These are phyloP conservation scores for Oithona nana DNA, from an alignment of 2,888 invertebrate genomes.

Conservation along the genomic window DNA sequence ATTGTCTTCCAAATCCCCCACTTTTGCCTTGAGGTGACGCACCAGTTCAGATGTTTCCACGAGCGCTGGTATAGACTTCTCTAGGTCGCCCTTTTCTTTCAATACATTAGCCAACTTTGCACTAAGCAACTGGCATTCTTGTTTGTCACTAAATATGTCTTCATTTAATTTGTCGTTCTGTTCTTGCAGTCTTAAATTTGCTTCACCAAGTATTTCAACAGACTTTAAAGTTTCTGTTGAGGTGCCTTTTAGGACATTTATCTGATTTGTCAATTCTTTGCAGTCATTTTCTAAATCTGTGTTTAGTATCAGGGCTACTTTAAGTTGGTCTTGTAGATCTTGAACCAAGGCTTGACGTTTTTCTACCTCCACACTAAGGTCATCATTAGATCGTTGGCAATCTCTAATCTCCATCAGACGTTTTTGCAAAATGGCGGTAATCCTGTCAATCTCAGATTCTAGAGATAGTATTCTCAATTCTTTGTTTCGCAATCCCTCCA, in stretches of 20 bases:
- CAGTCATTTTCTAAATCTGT: background rate
- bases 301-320: background rate
- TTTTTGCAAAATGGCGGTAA: background rate
- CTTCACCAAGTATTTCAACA: background rate
- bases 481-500: background rate
- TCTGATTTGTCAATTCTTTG: background rate
- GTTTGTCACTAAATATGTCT: background rate
- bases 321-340: no score
- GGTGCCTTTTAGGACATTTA: background rate
- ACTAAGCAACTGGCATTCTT: background rate
- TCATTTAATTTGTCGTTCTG: background rate
- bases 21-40: conserved; percentile 40
- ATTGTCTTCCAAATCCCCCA: background rate
- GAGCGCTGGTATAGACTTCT: background rate
- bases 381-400: background rate
- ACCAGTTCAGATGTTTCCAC: conserved; percentile 36
- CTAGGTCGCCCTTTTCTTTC: background rate
- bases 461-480: background rate
- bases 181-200: background rate
- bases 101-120: background rate
- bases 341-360: background rate
- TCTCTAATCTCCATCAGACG: background rate
- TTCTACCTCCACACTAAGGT: background rate
- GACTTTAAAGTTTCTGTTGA: background rate
- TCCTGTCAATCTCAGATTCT: background rate